Base-by-base conservation (phyloP, 1,140 invertebrate species). In the Drosophila bifasciata region DNA sequence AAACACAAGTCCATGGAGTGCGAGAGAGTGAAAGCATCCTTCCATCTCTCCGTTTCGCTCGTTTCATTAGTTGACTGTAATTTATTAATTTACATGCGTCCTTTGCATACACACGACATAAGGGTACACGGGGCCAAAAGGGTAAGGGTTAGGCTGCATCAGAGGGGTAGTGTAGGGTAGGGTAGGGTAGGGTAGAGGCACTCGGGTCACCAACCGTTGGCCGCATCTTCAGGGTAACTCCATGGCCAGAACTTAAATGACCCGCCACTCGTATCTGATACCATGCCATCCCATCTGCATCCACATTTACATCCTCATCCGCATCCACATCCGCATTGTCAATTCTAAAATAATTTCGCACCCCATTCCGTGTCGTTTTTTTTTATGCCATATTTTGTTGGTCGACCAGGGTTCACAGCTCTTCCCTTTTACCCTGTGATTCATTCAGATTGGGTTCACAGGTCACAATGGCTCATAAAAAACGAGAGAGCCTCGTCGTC, bases 41-140 rank as follows among this genome's bases (percentile, higher is more conserved):
- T 28, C 19, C 64, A 70, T 71, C 64, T 70, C n/a, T 64, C 50
- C 64, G 59, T 68, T 63, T 45, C 53, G 53, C 32, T 45, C 61
- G 36, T 70, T 79, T 76, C 83, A 86, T 86, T 86, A 86, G 81
- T 86, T 86, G 81, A 78, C 83, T 81, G 78, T 86, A 86, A 88
- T 88, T 81, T 88, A 88, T 86, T 86, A 86, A 86, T 86, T 86
- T 86, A 86, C 81, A 86, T 86, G 69, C 81, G 80, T 85, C 76
- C 81, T 86, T 81, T 86, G 81, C 77, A 70, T 83, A 72, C 73
- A 59, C 68, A 71, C 32, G 32, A 11, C 32, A 36, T 36, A 36
- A 71, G 68, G 68, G 61, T 66, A 52, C 46, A n/a, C n/a, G n/a
- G 11, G 21, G 19, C 19, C n/a, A n/a, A n/a, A 21, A 46, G 45